A percentile compares a stretch with the other conserved stretches of the same genome.
These are phyloP conservation scores for Megaptera novaeangliae DNA, from an alignment of 2,113 vertebrate genomes.

Conservation along the genomic window DNA sequence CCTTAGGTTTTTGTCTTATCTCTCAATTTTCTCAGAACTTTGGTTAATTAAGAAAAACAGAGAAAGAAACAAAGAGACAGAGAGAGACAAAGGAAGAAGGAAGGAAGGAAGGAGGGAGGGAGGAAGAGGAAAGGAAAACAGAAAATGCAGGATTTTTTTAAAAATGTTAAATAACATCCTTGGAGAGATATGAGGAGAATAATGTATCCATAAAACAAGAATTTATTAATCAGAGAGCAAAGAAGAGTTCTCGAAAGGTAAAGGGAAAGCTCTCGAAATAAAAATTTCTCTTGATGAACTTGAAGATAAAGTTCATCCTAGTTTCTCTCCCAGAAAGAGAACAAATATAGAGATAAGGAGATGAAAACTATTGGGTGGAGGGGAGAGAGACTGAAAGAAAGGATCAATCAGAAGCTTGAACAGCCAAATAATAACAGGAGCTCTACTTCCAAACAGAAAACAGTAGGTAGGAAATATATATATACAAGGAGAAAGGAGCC, in stretches of 20 bases:
- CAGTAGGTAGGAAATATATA: background rate
- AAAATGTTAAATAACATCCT: background rate
- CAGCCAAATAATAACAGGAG: background rate
- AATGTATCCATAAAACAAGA: background rate
- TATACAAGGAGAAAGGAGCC: background rate
- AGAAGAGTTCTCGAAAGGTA: background rate
- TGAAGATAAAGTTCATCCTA: background rate
- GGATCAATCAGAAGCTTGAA: background rate
- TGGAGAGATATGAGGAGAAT: background rate
- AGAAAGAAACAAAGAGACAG: too few relatives aligned
- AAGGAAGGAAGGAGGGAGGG: background rate
- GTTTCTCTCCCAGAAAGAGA: background rate
- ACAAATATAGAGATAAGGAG: background rate
- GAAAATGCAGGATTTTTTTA: too few relatives aligned
- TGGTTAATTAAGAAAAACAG: background rate
- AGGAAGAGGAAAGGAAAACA: rapidly evolving
- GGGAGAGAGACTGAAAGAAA: background rate
- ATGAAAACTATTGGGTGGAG: background rate
- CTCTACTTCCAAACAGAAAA: background rate
- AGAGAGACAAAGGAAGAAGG: background rate
- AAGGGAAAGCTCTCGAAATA: background rate
- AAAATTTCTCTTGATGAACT: background rate
- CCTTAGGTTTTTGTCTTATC: background rate
- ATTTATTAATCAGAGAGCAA: background rate
- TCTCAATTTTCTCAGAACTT: background rate